phyloP scores from a whole-genome alignment of 2,888 invertebrate genomes.

The Zeuzera pyrina region DNA sequence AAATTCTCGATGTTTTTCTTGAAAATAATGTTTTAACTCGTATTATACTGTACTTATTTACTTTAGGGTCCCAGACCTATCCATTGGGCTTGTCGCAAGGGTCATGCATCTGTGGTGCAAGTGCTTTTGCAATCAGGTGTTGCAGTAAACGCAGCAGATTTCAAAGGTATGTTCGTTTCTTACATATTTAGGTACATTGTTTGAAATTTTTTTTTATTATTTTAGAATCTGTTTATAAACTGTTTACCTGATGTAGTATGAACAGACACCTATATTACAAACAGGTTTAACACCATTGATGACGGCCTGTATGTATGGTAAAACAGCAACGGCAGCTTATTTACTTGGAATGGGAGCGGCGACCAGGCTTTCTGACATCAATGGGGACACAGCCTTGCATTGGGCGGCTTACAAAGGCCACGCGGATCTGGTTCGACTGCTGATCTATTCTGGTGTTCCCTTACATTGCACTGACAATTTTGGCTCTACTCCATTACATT shows the following conservation, averaged over 20 bases:
- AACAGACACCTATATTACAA: constrained; percentile 3
- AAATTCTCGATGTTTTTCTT: neutral
- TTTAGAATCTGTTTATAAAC: too few relatives aligned
- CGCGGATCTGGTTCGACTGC: constrained; percentile 86
- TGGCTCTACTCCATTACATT: constrained; percentile 91
- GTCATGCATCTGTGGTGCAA: constrained; percentile 92
- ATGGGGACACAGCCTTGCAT: constrained; percentile 93
- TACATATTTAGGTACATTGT: neutral
- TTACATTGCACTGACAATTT: constrained; percentile 92
- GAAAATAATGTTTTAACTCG: neutral
- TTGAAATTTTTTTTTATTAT: constrained; percentile 1
- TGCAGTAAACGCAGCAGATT: constrained; percentile 90
- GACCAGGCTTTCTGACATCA: constrained; percentile 89
- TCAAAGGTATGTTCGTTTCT: constrained; percentile 74
- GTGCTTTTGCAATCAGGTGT: constrained; percentile 84
- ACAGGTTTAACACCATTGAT: constrained; percentile 88
- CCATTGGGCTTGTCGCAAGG: constrained; percentile 95
- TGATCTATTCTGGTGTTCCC: constrained; percentile 93
- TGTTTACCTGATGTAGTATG: too few relatives aligned
- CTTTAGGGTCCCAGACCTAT: constrained; percentile 86
- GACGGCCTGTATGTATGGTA: constrained; percentile 94
- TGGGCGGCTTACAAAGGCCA: constrained; percentile 97
- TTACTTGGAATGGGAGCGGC: constrained; percentile 91
- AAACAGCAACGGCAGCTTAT: constrained; percentile 91
- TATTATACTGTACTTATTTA: neutral